Percentiles rank a stretch among this genome's conserved stretches.
Conservation (phyloP, 1,140 invertebrate genomes). For the Musca domestica region DNA sequence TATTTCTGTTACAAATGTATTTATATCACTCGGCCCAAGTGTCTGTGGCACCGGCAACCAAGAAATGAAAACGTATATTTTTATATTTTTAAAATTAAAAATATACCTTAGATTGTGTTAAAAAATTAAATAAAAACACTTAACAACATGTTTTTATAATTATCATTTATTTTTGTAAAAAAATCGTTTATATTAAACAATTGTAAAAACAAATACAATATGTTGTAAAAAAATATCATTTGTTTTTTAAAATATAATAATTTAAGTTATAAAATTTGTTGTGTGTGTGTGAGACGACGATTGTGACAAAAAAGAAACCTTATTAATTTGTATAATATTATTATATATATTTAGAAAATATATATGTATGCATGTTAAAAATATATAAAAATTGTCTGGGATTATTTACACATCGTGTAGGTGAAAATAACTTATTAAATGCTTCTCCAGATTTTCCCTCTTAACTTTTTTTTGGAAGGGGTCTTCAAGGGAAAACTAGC, state of each 20-base stretch:
- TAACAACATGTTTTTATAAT: slow-evolving; percentile 7
- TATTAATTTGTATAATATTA: too few relatives aligned
- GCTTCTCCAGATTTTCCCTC: not conserved
- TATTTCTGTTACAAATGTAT: slow-evolving; percentile 70
- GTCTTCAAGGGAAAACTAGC: slow-evolving; percentile 8
- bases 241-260: not conserved
- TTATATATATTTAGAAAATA: too few relatives aligned
- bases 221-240: not conserved
- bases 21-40: slow-evolving; percentile 44
- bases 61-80: slow-evolving; percentile 35
- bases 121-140: slow-evolving; percentile 18
- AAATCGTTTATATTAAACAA: not conserved
- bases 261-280: too few relatives aligned
- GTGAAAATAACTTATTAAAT: slow-evolving; percentile 12
- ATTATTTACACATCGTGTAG: slow-evolving; percentile 27
- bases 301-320: too few relatives aligned
- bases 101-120: slow-evolving; percentile 2
- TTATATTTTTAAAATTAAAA: not conserved
- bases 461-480: too few relatives aligned
- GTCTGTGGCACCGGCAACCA: slow-evolving; percentile 38
- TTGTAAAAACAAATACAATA: not conserved
- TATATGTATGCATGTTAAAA: not conserved
- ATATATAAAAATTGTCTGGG: not conserved
- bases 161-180: slow-evolving; percentile 16
- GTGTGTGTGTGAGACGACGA: too few relatives aligned